Evolutionary conservation across 1,140 invertebrate genomes (phyloP), one percentile per base, ranked within the genome.

Genomic region (Bombus breviceps): DNA sequence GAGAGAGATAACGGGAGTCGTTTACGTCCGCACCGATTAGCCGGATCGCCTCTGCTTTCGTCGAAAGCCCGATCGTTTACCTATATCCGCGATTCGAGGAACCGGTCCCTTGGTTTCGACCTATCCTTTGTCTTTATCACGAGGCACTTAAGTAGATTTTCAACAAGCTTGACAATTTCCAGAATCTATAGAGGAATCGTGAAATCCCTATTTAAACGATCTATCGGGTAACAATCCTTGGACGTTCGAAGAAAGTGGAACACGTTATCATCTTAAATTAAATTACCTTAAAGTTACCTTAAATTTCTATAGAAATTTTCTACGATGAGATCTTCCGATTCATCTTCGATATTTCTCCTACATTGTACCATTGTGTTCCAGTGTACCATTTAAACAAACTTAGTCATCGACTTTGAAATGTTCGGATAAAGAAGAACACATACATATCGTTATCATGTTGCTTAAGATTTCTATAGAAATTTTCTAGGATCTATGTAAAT

Each of bases 1-100:
- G 78, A 53, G 83, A 73, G 82, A 91, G 90, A 89, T 89, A 91
- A 91, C 88, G 86, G 89, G 83, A 91, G 89, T 89, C 88, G 83
- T 91, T 91, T 88, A 88, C 86, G 90, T 89, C 83, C 90, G 74
- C 84, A 80, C 85, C 90, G 86, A 91, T 91, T 91, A 89, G 86
- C 85, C 47, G 75, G 81, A 83, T 90, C 81, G 89, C 69, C 76
- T 78, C 72, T 72, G 66, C 75, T 28, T 87, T 85, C 57, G 69
- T 47, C 41, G 68, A 90, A 86, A 83, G 85, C 69, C 79, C 73
- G 83, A 89, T 89, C 85, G 88, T 76, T 79, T 39, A 25, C 66
- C 62, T 90, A 78, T 84, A 89, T 84, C 86, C 66, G 39, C 62
- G 68, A 84, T 78, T 76, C 64, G 47, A 69, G 69, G 8, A 53